A percentile compares a stretch with the other conserved stretches of the same genome.
phyloP scores from a whole-genome alignment of 2,888 invertebrate genomes.

The Stenurella melanura region DNA sequence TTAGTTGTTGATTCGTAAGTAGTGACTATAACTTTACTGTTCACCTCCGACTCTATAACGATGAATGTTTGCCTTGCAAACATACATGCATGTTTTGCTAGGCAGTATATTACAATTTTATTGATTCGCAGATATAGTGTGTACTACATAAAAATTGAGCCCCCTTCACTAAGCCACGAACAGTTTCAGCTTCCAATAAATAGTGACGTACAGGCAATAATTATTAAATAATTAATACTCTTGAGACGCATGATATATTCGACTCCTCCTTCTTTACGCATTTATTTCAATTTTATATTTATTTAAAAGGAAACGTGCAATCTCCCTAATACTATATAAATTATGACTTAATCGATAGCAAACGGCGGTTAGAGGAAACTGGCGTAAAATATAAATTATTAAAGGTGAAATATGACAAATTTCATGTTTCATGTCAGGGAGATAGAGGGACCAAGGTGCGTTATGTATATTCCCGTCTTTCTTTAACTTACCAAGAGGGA shows the following conservation, averaged over 20 bases:
- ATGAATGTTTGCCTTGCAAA: constrained; percentile 4
- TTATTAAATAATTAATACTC: constrained; percentile 69
- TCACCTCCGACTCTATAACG: background rate
- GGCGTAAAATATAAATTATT: constrained; percentile 61
- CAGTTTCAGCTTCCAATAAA: constrained; percentile 54
- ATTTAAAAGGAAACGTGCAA: constrained; percentile 63
- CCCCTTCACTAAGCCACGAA: constrained; percentile 42
- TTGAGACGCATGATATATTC: constrained; percentile 66
- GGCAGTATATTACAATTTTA: constrained; percentile 24
- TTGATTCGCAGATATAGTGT: constrained; percentile 19
- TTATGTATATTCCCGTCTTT: constrained; percentile 5
- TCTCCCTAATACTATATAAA: constrained; percentile 65
- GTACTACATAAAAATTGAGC: constrained; percentile 39
- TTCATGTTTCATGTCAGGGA: constrained; percentile 53
- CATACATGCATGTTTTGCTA: constrained; percentile 12
- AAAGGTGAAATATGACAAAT: constrained; percentile 61
- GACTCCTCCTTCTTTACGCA: constrained; percentile 66
- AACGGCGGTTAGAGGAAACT: constrained; percentile 55
- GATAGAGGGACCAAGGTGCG: background rate
- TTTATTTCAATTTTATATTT: constrained; percentile 70
- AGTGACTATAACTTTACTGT: background rate
- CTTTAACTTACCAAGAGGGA: background rate
- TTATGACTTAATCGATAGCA: constrained; percentile 67
- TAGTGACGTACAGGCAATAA: constrained; percentile 55
- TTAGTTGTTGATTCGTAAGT: background rate